A percentile compares a stretch with the other conserved stretches of the same genome.
Conservation (phyloP, 2,113 vertebrate genomes). For the Garra rufa region DNA sequence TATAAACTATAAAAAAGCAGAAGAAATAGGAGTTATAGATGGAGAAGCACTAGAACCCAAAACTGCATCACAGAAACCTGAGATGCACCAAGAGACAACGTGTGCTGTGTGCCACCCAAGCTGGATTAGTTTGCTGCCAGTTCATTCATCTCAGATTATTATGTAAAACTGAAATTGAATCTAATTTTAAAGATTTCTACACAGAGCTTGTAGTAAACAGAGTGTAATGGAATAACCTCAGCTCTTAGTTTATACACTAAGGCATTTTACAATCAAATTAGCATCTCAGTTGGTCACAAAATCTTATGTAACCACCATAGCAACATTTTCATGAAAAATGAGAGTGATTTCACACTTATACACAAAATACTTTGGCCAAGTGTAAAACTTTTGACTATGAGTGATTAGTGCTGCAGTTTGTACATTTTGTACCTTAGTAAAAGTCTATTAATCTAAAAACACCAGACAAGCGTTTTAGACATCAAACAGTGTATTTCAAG, state of each 20-base stretch:
- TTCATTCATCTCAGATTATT: background rate
- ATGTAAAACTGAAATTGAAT: background rate
- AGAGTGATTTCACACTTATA: background rate
- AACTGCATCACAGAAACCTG: background rate
- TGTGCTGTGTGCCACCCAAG: background rate
- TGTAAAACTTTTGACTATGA: background rate
- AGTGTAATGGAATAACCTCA: background rate
- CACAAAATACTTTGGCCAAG: background rate
- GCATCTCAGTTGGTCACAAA: background rate
- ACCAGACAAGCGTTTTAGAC: background rate
- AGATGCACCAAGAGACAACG: conserved; percentile 1
- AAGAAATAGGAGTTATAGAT: background rate
- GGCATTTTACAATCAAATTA: background rate
- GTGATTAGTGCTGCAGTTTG: too few relatives aligned
- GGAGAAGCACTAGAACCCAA: background rate
- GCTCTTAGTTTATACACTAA: background rate
- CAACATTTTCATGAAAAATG: background rate
- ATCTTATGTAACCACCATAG: background rate
- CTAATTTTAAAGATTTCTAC: background rate
- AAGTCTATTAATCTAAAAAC: background rate
- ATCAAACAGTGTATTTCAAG: background rate
- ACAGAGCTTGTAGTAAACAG: background rate
- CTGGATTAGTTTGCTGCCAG: background rate
- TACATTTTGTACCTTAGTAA: too few relatives aligned
- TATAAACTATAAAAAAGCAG: background rate